Evolutionary conservation across 1,140 invertebrate species (phyloP).

Genomic region (Lepidurus packardi): DNA sequence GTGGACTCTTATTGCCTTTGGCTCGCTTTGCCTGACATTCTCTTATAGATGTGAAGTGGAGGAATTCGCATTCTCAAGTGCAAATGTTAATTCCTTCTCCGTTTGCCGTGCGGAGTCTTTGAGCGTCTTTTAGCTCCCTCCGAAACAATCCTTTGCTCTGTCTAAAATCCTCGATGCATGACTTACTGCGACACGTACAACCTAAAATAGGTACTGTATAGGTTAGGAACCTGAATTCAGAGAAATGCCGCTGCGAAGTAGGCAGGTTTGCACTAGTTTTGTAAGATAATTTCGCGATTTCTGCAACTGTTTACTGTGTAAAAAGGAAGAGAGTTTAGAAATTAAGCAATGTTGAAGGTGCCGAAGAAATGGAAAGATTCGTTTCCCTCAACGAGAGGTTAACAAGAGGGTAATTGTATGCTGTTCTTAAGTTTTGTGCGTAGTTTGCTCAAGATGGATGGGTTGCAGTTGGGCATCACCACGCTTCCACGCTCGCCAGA

Average conservation of each 20-base stretch:
- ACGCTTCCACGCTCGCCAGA: not conserved
- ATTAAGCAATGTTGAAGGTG: not conserved
- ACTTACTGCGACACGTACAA: not conserved
- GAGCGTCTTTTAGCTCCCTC: not conserved
- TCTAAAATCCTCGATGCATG: not conserved
- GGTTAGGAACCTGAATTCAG: not conserved
- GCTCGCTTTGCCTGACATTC: not conserved
- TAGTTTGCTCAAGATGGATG: not conserved
- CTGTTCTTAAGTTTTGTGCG: not conserved
- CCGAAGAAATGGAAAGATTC: not conserved
- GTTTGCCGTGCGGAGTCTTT: too few relatives aligned
- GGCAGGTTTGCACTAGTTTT: not conserved
- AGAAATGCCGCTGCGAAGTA: slow-evolving; percentile 4
- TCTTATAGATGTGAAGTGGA: too few relatives aligned
- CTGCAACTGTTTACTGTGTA: not conserved
- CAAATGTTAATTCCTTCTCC: too few relatives aligned
- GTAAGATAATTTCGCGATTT: not conserved
- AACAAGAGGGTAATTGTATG: slow-evolving; percentile 17
- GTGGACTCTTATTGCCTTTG: not conserved
- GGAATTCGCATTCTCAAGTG: too few relatives aligned
- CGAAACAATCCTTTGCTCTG: not conserved
- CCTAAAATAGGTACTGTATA: not conserved
- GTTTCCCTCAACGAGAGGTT: slow-evolving; percentile 1
- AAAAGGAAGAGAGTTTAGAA: not conserved
- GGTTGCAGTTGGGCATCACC: slow-evolving; percentile 12